phyloP scores from a whole-genome alignment of 2,113 vertebrate species.

The Mormoops blainvillei region DNA sequence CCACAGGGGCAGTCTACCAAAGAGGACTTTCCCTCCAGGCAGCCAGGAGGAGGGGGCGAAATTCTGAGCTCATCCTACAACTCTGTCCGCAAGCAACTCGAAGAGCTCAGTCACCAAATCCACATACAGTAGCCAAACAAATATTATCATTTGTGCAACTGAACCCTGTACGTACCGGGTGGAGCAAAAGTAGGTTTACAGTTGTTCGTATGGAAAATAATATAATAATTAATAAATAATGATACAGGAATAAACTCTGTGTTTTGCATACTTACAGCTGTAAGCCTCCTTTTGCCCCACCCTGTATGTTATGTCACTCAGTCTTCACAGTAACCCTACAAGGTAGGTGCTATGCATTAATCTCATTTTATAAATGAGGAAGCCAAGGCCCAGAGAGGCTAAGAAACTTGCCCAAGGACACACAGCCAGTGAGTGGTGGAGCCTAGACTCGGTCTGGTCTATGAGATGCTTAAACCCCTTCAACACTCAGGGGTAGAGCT shows the following conservation, averaged over 20 bases:
- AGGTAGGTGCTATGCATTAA: neutral
- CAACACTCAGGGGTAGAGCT: neutral
- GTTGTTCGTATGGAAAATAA: neutral
- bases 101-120: neutral
- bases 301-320: neutral
- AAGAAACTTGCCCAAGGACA: neutral
- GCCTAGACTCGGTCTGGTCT: neutral
- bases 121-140: neutral
- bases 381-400: neutral
- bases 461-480: neutral
- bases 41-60: neutral
- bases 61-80: neutral
- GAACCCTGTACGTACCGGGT: neutral
- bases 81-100: neutral
- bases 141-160: fast-evolving
- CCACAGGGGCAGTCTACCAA: neutral
- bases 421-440: neutral
- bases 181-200: neutral
- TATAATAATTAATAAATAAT: neutral
- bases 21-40: neutral
- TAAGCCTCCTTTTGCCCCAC: neutral
- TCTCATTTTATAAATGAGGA: neutral
- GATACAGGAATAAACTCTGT: neutral
- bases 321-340: neutral
- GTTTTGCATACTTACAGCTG: neutral